Evolutionary conservation across 2,797 vertebrate species (phyloP).

Genomic region (Sphaeramia orbicularis): DNA sequence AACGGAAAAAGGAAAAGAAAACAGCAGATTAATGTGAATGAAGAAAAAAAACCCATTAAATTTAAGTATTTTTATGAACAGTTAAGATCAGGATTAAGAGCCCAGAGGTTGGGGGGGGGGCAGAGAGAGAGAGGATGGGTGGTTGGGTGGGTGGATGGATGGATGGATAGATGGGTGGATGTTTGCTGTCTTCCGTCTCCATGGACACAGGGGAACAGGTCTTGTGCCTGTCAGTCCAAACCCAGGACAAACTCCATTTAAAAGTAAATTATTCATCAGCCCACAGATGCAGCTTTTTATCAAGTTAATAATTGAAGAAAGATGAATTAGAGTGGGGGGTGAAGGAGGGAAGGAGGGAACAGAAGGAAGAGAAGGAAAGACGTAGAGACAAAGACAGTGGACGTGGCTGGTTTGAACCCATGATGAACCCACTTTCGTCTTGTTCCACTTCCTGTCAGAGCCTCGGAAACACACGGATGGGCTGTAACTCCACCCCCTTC

Average conservation of each 20-base stretch:
- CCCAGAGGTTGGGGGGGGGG: not conserved
- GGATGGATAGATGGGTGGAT: constrained; percentile 24
- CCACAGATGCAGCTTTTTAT: constrained; percentile 84
- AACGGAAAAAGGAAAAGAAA: no score
- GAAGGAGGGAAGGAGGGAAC: constrained; percentile 5
- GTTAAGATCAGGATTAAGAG: no score
- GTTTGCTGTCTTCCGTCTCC: constrained; percentile 44
- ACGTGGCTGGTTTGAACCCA: no score
- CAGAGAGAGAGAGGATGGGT: not conserved
- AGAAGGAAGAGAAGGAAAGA: constrained; percentile 16
- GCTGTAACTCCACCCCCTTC: not conserved
- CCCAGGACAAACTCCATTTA: no score
- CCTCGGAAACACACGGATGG: no score
- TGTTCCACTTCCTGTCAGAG: not conserved
- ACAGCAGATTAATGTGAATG: no score
- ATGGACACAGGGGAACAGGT: constrained; percentile 39
- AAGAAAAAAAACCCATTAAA: no score
- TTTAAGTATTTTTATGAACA: no score
- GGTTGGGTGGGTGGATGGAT: not conserved
- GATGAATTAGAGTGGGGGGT: constrained; percentile 44
- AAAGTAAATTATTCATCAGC: constrained; percentile 82
- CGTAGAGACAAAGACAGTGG: not conserved
- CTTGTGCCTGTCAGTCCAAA: no score
- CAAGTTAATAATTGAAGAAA: constrained; percentile 84
- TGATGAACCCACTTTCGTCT: constrained; percentile 30